Evolutionary conservation across 2,888 invertebrate species (phyloP).

Genomic region (Drosophila paranaensis): DNA sequence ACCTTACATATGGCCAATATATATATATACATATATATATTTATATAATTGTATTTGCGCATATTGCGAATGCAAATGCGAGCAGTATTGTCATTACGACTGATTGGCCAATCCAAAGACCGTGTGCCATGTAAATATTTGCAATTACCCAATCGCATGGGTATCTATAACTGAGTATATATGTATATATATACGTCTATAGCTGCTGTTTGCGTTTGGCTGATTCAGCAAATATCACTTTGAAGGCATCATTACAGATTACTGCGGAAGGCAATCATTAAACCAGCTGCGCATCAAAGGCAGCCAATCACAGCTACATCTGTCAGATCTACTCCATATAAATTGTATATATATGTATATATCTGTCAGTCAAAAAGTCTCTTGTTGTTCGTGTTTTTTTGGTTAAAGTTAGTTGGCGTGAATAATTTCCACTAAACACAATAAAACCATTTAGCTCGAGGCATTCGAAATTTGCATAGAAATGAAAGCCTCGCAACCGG

Average conservation of each 20-base stretch:
- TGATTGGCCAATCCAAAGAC: slow-evolving; percentile 63
- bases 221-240: slow-evolving; percentile 23
- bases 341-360: background rate
- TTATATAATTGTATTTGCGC: background rate
- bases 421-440: slow-evolving; percentile 78
- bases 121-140: slow-evolving; percentile 43
- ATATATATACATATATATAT: background rate
- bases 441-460: slow-evolving; percentile 70
- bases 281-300: slow-evolving; percentile 19
- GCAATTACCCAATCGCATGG: slow-evolving; percentile 27
- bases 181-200: background rate
- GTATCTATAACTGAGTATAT: background rate
- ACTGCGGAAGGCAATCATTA: slow-evolving; percentile 37
- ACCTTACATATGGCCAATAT: slow-evolving; percentile 33
- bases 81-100: slow-evolving; percentile 56
- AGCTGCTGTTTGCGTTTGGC: background rate
- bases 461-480: slow-evolving; percentile 77
- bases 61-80: slow-evolving; percentile 46
- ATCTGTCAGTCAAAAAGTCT: slow-evolving; percentile 17
- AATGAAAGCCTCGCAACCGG: slow-evolving; percentile 74
- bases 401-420: slow-evolving; percentile 69
- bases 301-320: slow-evolving; percentile 22
- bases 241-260: slow-evolving; percentile 29
- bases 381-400: background rate
- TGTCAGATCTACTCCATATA: slow-evolving; percentile 10